Evolutionary conservation across 37 sponge, comb jelly and placozoan genomes (phyloP).

Genomic region (Theonella swinhoei): DNA sequence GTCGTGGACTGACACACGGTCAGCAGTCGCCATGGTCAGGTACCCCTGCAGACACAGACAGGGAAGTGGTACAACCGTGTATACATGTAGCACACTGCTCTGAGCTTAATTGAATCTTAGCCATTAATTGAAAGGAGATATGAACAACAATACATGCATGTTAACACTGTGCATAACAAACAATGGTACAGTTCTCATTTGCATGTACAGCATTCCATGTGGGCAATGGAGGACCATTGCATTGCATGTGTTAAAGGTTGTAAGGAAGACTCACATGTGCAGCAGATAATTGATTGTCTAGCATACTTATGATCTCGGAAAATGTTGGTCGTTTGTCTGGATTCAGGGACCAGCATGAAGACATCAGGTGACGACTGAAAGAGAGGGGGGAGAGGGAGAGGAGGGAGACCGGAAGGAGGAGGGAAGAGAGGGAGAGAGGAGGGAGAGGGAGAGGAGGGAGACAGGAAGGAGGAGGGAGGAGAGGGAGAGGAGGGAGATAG

Average conservation of each 20-base stretch:
- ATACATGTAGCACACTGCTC: too few species aligned
- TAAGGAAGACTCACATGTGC: slow-evolving; percentile 13
- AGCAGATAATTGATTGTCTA: slow-evolving; percentile 26
- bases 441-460: not conserved
- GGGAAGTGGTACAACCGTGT: too few species aligned
- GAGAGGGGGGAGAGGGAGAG: not conserved
- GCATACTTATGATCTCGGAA: not conserved
- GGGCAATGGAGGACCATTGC: too few species aligned
- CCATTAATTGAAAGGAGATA: too few species aligned
- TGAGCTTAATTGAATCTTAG: too few species aligned
- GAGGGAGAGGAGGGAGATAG: too few species aligned
- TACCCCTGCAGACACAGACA: not conserved
- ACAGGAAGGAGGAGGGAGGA: too few species aligned
- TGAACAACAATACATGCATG: too few species aligned
- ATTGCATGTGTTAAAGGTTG: too few species aligned
- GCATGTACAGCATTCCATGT: too few species aligned
- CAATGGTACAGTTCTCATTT: too few species aligned
- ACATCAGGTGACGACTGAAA: not conserved
- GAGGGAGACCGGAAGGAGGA: not conserved
- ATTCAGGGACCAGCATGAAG: not conserved
- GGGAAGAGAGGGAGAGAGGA: not conserved
- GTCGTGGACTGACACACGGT: not conserved
- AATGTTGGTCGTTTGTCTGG: slow-evolving; percentile 24
- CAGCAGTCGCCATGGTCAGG: not conserved
- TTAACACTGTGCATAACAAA: too few species aligned